Conservation (phyloP, 2,113 vertebrate genomes). For the Addax nasomaculatus region DNA sequence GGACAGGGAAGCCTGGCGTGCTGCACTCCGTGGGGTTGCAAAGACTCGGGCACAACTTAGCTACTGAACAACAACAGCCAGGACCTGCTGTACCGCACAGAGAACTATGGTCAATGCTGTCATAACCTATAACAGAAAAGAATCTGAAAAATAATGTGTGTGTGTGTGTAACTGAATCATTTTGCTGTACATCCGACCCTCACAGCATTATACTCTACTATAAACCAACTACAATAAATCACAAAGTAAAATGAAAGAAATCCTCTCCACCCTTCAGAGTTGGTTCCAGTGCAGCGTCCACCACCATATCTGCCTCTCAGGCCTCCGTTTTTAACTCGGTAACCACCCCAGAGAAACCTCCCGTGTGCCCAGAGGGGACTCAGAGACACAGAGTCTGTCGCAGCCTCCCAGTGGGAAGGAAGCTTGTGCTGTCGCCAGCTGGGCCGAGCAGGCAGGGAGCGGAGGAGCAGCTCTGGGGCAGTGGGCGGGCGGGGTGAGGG, state of each 20-base stretch:
- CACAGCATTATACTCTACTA: too few relatives aligned
- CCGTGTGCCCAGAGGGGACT: accelerated
- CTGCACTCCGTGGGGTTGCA: accelerated
- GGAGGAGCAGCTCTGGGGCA: accelerated
- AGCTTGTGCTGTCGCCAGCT: accelerated
- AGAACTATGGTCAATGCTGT: accelerated
- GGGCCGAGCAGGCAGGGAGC: accelerated
- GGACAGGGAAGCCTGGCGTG: not conserved
- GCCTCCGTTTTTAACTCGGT: accelerated
- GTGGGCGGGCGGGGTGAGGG: not conserved
- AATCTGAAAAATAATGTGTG: not conserved
- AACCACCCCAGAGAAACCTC: accelerated
- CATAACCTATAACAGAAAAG: not conserved
- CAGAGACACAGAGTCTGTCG: accelerated
- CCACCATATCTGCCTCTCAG: accelerated
- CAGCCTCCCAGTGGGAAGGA: not conserved
- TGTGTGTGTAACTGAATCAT: not conserved
- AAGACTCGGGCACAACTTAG: not conserved
- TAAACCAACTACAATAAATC: not conserved
- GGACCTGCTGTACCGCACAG: not conserved
- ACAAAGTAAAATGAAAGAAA: not conserved
- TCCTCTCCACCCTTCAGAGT: accelerated
- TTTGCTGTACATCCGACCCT: not conserved
- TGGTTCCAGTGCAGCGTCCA: accelerated
- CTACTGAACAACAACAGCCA: accelerated